A percentile compares a stretch with the other conserved stretches of the same genome.
Conservation (phyloP, 2,797 vertebrate species). For the Dryobates pubescens region DNA sequence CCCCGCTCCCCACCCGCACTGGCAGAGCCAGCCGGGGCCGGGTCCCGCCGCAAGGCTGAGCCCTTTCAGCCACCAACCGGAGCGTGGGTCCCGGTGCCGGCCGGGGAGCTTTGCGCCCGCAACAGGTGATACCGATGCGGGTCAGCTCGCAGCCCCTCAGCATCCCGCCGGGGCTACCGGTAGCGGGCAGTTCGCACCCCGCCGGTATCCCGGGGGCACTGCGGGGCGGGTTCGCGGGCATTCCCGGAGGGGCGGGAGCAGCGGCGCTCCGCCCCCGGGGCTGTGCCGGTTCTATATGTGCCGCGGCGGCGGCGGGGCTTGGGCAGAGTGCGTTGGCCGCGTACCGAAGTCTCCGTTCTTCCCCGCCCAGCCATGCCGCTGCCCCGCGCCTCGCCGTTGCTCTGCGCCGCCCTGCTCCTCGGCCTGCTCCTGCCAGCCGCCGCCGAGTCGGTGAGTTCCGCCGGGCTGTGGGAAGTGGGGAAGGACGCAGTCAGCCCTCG, state of each 20-base stretch:
- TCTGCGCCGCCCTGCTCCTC: slow-evolving; percentile 4
- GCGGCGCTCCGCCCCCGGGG: neutral
- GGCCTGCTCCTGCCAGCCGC: neutral
- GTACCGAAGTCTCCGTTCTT: fast-evolving
- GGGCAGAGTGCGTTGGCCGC: fast-evolving
- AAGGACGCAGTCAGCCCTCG: neutral
- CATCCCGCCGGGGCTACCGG: neutral
- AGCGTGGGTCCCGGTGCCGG: neutral
- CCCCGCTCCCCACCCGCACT: neutral
- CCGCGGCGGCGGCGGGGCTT: fast-evolving
- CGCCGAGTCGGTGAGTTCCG: slow-evolving; percentile 56
- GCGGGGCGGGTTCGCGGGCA: neutral
- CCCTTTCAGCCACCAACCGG: too few species aligned
- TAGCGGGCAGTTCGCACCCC: neutral
- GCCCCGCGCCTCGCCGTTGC: neutral
- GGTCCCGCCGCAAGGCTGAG: too few species aligned
- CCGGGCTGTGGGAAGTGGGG: too few species aligned
- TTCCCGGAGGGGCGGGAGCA: neutral
- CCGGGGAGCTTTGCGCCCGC: neutral
- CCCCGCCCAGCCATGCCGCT: neutral
- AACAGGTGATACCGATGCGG: neutral
- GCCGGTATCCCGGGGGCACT: too few species aligned
- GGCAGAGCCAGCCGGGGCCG: neutral
- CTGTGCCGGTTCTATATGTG: neutral
- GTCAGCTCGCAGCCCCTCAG: neutral